Conservation (phyloP, 2,113 vertebrate species). For the Anarrhichthys ocellatus region DNA sequence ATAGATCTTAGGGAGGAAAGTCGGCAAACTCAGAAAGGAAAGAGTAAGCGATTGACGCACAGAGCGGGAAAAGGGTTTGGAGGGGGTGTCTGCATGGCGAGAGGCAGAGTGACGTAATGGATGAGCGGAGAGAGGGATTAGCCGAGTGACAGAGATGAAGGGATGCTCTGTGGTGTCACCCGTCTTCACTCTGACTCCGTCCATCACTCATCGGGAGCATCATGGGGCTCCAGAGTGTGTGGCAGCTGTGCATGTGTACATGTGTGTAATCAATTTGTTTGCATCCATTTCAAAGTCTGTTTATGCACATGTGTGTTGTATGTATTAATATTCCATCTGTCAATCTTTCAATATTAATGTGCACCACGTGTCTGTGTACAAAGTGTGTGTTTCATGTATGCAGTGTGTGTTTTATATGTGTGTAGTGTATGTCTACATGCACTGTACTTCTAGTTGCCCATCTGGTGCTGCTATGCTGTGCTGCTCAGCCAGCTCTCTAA, state of each 20-base stretch:
- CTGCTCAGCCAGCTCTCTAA: constrained; percentile 81
- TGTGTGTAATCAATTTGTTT: constrained; percentile 78
- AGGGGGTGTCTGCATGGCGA: constrained; percentile 49
- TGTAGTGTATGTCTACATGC: constrained; percentile 52
- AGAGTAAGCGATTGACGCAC: constrained; percentile 71
- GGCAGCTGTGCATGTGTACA: constrained; percentile 63
- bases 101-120: constrained; percentile 71
- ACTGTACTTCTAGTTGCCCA: constrained; percentile 75
- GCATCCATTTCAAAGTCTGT: constrained; percentile 75
- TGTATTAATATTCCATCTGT: constrained; percentile 73
- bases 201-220: constrained; percentile 65
- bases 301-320: constrained; percentile 69
- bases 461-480: constrained; percentile 82
- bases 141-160: constrained; percentile 76
- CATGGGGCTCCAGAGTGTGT: constrained; percentile 41
- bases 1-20: constrained; percentile 45
- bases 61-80: constrained; percentile 44
- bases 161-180: constrained; percentile 73
- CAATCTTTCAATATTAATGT: constrained; percentile 72
- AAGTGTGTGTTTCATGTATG: constrained; percentile 59
- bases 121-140: constrained; percentile 74
- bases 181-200: constrained; percentile 63
- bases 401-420: constrained; percentile 29
- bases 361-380: constrained; percentile 58
- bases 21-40: constrained; percentile 64